Conservation (phyloP, 1,140 invertebrate genomes). For the Drosophila hydei region DNA sequence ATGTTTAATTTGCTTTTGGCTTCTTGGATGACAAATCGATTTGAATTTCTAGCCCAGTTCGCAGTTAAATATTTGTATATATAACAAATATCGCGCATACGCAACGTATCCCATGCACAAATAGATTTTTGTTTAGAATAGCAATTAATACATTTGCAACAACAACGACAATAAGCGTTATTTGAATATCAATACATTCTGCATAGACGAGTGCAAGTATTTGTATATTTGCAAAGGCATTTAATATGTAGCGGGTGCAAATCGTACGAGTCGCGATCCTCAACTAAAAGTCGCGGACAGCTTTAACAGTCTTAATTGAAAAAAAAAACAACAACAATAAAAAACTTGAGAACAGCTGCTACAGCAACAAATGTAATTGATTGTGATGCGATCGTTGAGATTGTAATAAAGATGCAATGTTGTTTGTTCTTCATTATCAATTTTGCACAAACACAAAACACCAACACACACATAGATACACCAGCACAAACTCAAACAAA, state of each 20-base stretch:
- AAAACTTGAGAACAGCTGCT: conserved; percentile 10
- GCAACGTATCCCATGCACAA: background rate
- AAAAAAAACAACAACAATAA: background rate
- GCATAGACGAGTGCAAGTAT: conserved; percentile 9
- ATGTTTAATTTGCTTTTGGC: background rate
- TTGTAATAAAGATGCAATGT: conserved; percentile 35
- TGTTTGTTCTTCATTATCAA: conserved; percentile 21
- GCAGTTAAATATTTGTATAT: conserved; percentile 8
- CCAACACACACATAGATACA: conserved; percentile 3
- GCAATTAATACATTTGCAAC: background rate
- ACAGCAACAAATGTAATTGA: conserved; percentile 24
- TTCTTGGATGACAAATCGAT: background rate
- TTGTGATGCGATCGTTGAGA: conserved; percentile 40
- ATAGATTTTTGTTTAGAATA: background rate
- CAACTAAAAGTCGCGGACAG: conserved; percentile 12
- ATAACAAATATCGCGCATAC: conserved; percentile 23
- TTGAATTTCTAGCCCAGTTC: conserved; percentile 17
- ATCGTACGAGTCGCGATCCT: conserved; percentile 20
- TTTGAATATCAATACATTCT: conserved; percentile 5
- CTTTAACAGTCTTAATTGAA: conserved; percentile 36
- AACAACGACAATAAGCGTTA: background rate
- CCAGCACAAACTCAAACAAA: conserved; percentile 7
- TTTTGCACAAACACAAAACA: conserved; percentile 10
- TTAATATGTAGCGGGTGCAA: conserved; percentile 10
- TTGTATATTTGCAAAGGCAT: conserved; percentile 17